Percentiles rank a stretch among this genome's conserved stretches.
These are phyloP conservation scores for Drosophila rellima DNA, from an alignment of 2,888 invertebrate genomes.

Conservation along the genomic window DNA sequence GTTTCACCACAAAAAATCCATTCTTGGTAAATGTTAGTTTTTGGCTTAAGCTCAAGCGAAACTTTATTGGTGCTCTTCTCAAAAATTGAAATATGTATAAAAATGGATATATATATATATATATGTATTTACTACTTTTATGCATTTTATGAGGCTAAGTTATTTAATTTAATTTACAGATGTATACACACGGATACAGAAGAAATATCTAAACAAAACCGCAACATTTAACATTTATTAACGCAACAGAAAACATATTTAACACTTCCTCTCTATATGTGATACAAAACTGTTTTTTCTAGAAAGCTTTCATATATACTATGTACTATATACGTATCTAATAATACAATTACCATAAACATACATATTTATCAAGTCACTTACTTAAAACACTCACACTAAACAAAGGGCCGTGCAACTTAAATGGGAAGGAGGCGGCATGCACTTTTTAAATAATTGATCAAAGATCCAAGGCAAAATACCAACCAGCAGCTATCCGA, in stretches of 20 bases:
- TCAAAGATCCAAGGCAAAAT: constrained; percentile 30
- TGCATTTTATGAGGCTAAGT: constrained; percentile 66
- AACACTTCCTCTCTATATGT: constrained; percentile 83
- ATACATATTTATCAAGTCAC: constrained; percentile 26
- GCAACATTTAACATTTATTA: constrained; percentile 39
- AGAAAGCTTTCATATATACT: constrained; percentile 76
- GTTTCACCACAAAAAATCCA: constrained; percentile 35
- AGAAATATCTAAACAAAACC: constrained; percentile 27
- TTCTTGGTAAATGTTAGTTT: constrained; percentile 28
- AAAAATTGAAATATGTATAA: constrained; percentile 40
- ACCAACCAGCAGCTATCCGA: constrained; percentile 8
- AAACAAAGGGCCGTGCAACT: constrained; percentile 50
- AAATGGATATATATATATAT: constrained; percentile 24
- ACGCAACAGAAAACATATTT: constrained; percentile 62
- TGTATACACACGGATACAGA: constrained; percentile 37
- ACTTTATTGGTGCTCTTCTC: constrained; percentile 73
- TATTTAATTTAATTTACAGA: constrained; percentile 42
- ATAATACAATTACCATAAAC: constrained; percentile 35
- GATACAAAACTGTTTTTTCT: constrained; percentile 76
- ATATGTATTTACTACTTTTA: constrained; percentile 38
- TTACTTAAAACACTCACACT: constrained; percentile 28
- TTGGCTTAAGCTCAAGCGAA: constrained; percentile 68
- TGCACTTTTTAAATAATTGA: constrained; percentile 52
- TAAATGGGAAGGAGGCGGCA: constrained; percentile 50
- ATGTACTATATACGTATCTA: constrained; percentile 48